Evolutionary conservation across 2,888 invertebrate genomes (phyloP).

Genomic region (Spilarctia lutea): DNA sequence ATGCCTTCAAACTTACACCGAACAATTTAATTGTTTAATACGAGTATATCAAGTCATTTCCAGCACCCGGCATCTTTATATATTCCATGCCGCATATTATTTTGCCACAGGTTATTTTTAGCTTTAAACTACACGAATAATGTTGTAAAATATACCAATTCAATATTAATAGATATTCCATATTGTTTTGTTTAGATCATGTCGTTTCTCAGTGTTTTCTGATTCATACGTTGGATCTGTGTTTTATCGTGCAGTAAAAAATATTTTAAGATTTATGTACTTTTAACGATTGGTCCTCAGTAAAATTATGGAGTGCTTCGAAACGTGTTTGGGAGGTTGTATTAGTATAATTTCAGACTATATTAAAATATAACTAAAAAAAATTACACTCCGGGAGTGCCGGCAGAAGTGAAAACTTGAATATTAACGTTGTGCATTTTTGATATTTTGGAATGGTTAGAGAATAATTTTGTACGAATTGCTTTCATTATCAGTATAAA

Average conservation of each 20-base stretch:
- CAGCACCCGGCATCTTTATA: neutral
- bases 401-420: too few species aligned
- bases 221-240: neutral
- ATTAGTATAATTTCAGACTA: too few species aligned
- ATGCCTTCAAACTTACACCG: neutral
- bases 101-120: neutral
- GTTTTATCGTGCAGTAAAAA: neutral
- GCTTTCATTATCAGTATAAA: too few species aligned
- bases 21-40: conserved; percentile 5
- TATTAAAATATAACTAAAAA: too few species aligned
- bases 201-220: neutral
- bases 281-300: neutral
- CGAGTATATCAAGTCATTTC: neutral
- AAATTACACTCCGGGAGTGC: too few species aligned
- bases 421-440: too few species aligned
- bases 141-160: neutral
- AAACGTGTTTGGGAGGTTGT: too few species aligned
- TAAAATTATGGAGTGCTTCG: neutral
- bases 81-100: neutral
- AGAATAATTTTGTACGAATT: too few species aligned
- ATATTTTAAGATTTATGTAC: neutral
- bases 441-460: too few species aligned
- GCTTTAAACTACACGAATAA: neutral
- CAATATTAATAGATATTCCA: neutral
- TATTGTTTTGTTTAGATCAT: neutral